phyloP scores from a whole-genome alignment of 2,888 invertebrate species.

The Cheiracanthium punctorium region DNA sequence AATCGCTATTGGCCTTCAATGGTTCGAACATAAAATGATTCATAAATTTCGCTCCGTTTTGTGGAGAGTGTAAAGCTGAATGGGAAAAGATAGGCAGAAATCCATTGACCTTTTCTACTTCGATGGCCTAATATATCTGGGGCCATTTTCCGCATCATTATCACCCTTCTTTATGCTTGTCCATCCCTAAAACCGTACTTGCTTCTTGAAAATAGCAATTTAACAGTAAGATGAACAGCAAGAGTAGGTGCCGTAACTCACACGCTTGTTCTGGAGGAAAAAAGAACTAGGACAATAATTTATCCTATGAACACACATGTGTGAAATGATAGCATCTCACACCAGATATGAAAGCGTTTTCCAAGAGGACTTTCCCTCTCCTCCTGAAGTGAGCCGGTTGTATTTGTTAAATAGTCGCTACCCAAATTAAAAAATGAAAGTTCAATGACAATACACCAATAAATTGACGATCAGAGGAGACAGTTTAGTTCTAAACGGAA shows the following conservation, averaged over 20 bases:
- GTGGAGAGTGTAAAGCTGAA: constrained; percentile 34
- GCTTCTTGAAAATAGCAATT: background rate
- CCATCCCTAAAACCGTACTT: background rate
- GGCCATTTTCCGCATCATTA: constrained; percentile 54
- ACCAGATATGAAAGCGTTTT: too few species aligned
- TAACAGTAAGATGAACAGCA: constrained; percentile 10
- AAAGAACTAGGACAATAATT: too few species aligned
- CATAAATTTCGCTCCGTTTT: constrained; percentile 56
- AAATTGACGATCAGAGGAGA: too few species aligned
- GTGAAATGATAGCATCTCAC: too few species aligned
- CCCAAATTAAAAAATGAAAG: too few species aligned
- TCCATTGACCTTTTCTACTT: constrained; percentile 32
- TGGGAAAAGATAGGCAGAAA: constrained; percentile 39
- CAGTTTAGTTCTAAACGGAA: too few species aligned
- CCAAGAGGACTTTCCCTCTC: too few species aligned
- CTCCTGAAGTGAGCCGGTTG: too few species aligned
- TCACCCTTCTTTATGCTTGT: background rate
- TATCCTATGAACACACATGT: too few species aligned
- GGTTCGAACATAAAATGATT: constrained; percentile 51
- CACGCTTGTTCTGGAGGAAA: too few species aligned
- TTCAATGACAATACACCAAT: too few species aligned
- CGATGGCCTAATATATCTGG: constrained; percentile 47
- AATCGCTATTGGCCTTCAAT: constrained; percentile 53
- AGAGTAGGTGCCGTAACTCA: background rate
- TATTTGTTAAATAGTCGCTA: too few species aligned